Conservation (phyloP, 2,888 invertebrate species). For the Andrena flavipes region DNA sequence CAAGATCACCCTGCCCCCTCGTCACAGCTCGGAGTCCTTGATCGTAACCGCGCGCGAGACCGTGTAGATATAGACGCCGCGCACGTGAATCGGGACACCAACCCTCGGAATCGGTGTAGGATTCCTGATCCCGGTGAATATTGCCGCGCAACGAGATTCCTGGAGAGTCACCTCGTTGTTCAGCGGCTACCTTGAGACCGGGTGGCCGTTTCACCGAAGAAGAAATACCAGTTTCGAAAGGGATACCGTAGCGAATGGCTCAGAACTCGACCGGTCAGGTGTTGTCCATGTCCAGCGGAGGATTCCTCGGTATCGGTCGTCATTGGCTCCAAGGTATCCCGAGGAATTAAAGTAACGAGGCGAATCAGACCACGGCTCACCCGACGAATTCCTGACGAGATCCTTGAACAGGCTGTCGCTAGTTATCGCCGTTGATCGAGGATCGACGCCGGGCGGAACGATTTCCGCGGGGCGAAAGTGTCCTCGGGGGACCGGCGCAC, state of each 20-base stretch:
- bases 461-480: not conserved
- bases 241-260: conserved; percentile 39
- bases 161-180: conserved; percentile 59
- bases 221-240: not conserved
- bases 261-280: conserved; percentile 36
- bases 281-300: conserved; percentile 13
- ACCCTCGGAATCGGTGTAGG: not conserved
- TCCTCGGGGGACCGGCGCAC: not conserved
- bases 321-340: conserved; percentile 58
- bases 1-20: not conserved
- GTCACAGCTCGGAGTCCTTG: not conserved
- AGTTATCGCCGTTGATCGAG: conserved; percentile 20
- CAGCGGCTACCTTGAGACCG: conserved; percentile 1
- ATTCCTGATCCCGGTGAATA: not conserved
- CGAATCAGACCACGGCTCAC: conserved; percentile 22
- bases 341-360: conserved; percentile 14
- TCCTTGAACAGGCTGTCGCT: not conserved
- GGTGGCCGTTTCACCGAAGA: not conserved
- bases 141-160: not conserved
- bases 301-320: conserved; percentile 36
- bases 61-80: not conserved
- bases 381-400: not conserved
- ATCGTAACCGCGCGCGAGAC: conserved; percentile 9
- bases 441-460: not conserved
- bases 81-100: conserved; percentile 27